A percentile compares a stretch with the other conserved stretches of the same genome.
Conservation (phyloP, 2,797 vertebrate species). For the Channa striata region DNA sequence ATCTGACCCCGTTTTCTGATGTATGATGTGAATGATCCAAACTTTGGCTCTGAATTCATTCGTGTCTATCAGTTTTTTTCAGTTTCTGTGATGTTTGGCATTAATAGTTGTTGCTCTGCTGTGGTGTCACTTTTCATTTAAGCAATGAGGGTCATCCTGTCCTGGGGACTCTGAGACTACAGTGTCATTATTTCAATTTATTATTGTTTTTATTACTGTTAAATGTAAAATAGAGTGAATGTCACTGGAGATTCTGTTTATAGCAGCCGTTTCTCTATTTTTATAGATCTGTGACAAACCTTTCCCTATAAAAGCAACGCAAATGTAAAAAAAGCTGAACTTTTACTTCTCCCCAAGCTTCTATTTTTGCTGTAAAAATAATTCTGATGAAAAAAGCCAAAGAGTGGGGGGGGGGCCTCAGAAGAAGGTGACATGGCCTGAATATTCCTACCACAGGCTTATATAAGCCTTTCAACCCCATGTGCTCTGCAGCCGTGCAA, state of each 20-base stretch:
- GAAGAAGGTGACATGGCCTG: conserved; percentile 68
- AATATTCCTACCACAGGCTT: conserved; percentile 76
- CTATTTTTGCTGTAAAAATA: conserved; percentile 46
- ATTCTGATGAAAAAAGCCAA: conserved; percentile 43
- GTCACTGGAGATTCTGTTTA: not conserved
- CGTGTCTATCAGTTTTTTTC: too few species aligned
- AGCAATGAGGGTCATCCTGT: not conserved
- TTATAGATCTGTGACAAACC: not conserved
- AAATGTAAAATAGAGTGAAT: too few species aligned
- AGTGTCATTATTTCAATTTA: not conserved
- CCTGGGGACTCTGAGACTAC: not conserved
- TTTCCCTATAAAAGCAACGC: conserved; percentile 10
- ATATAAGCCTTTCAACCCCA: conserved; percentile 77
- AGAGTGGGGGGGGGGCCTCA: conserved; percentile 49
- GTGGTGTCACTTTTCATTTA: not conserved
- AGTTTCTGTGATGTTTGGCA: not conserved
- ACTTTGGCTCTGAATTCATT: too few species aligned
- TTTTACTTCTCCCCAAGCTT: not conserved
- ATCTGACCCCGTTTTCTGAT: too few species aligned
- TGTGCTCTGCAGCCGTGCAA: conserved; percentile 77
- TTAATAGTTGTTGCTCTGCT: not conserved
- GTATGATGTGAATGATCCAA: too few species aligned
- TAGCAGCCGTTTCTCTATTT: not conserved
- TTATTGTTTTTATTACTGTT: too few species aligned
- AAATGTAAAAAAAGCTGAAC: conserved; percentile 6